These are phyloP conservation scores for Cosmia pyralina DNA, from an alignment of 2,888 invertebrate genomes.

Conservation along the genomic window DNA sequence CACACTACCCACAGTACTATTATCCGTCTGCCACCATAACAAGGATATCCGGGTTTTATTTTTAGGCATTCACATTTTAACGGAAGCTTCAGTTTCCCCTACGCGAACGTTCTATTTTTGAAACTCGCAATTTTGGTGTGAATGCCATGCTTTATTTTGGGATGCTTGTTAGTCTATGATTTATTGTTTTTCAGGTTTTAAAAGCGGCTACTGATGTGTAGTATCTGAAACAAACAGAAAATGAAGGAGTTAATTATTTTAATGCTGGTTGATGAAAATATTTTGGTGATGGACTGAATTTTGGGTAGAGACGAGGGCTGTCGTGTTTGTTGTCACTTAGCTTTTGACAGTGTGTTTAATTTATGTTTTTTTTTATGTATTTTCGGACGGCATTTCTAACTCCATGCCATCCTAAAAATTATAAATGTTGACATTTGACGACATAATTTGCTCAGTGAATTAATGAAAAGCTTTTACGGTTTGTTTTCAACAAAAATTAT, in stretches of 20 bases:
- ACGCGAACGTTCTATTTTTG: slow-evolving; percentile 74
- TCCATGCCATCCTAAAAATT: background rate
- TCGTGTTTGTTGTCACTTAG: slow-evolving; percentile 37
- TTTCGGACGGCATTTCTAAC: background rate
- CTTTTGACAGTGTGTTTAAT: slow-evolving; percentile 25
- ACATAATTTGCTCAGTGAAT: background rate
- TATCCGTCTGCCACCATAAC: slow-evolving; percentile 73
- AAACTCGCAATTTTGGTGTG: slow-evolving; percentile 66
- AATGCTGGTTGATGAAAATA: slow-evolving; percentile 33
- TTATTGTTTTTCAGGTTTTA: slow-evolving; percentile 63
- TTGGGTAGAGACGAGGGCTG: slow-evolving; percentile 3
- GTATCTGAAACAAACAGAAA: slow-evolving; percentile 79
- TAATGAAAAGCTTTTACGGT: background rate
- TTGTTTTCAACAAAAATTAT: background rate
- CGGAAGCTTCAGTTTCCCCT: slow-evolving; percentile 80
- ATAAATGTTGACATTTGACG: background rate
- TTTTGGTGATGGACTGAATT: slow-evolving; percentile 27
- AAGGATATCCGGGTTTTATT: slow-evolving; percentile 79
- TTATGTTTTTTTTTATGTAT: background rate
- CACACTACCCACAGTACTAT: slow-evolving; percentile 59
- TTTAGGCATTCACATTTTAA: slow-evolving; percentile 83
- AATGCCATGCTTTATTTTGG: slow-evolving; percentile 83
- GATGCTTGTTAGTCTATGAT: slow-evolving; percentile 71
- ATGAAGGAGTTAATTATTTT: slow-evolving; percentile 51
- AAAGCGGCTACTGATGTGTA: slow-evolving; percentile 62